Evolutionary conservation across 2,797 vertebrate species (phyloP).

Genomic region (Pseudomugil gertrudae): DNA sequence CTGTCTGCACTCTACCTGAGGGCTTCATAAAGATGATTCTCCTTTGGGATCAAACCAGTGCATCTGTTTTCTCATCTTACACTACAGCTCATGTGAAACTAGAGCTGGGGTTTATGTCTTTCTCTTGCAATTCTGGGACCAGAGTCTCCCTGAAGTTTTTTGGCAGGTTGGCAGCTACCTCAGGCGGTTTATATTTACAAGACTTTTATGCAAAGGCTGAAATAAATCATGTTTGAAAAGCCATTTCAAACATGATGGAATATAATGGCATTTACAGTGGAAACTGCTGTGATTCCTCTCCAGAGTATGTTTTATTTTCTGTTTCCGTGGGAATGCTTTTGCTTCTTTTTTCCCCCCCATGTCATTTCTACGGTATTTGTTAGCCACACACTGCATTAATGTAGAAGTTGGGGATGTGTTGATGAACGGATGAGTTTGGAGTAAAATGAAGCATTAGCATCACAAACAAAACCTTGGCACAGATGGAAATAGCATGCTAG

Average conservation of each 20-base stretch:
- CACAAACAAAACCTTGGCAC: not conserved
- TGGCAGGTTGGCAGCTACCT: slow-evolving; percentile 50
- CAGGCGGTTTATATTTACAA: slow-evolving; percentile 53
- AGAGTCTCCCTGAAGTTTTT: slow-evolving; percentile 45
- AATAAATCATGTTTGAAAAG: slow-evolving; percentile 43
- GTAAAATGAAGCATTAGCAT: slow-evolving; percentile 6
- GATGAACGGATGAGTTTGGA: slow-evolving; percentile 6
- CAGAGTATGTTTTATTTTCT: slow-evolving; percentile 29
- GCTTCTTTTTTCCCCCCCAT: not conserved
- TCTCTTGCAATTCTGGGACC: slow-evolving; percentile 51
- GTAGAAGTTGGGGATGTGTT: slow-evolving; percentile 5
- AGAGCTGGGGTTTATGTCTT: slow-evolving; percentile 50
- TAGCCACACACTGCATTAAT: slow-evolving; percentile 9
- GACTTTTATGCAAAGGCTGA: slow-evolving; percentile 43
- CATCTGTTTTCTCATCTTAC: slow-evolving; percentile 57
- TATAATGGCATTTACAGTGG: slow-evolving; percentile 29
- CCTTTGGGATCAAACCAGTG: slow-evolving; percentile 57
- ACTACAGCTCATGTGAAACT: slow-evolving; percentile 51
- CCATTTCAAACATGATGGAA: slow-evolving; percentile 38
- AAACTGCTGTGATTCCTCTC: slow-evolving; percentile 37
- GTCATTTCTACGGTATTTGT: slow-evolving; percentile 8
- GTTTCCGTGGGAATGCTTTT: slow-evolving; percentile 7
- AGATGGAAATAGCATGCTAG: slow-evolving; percentile 4
- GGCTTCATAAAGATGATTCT: slow-evolving; percentile 65
- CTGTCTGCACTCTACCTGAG: slow-evolving; percentile 61